Evolutionary conservation across 1,140 invertebrate genomes (phyloP).

Genomic region (Atta texana): DNA sequence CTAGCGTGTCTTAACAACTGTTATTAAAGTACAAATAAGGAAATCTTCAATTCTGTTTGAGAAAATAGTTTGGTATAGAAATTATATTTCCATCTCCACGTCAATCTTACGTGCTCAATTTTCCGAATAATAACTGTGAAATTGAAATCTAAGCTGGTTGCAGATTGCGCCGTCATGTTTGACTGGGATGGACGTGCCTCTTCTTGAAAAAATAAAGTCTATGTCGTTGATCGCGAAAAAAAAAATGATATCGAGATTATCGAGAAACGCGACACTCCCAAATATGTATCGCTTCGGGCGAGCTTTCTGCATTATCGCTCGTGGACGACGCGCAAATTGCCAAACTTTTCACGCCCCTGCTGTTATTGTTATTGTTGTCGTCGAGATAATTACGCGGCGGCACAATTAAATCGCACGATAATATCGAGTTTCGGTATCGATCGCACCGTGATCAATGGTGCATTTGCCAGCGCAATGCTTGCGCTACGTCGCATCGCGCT

Average conservation of each 20-base stretch:
- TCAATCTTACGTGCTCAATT: background rate
- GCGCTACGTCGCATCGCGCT: constrained; percentile 7
- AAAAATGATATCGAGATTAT: constrained; percentile 12
- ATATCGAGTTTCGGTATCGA: constrained; percentile 61
- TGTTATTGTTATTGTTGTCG: constrained; percentile 63
- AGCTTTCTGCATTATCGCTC: constrained; percentile 21
- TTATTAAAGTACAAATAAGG: background rate
- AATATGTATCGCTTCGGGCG: background rate
- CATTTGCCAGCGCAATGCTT: constrained; percentile 30
- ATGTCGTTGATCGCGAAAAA: background rate
- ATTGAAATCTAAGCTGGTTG: background rate
- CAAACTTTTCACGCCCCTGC: constrained; percentile 54
- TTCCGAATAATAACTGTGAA: background rate
- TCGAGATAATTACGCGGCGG: constrained; percentile 63
- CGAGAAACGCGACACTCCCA: background rate
- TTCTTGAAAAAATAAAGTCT: constrained; percentile 5
- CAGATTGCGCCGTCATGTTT: background rate
- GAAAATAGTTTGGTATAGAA: constrained; percentile 6
- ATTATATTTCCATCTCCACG: background rate
- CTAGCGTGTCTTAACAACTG: background rate
- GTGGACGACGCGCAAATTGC: constrained; percentile 44
- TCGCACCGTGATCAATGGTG: constrained; percentile 44
- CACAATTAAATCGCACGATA: constrained; percentile 54
- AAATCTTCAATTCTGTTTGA: constrained; percentile 15
- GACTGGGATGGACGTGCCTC: background rate